Conservation (phyloP, 2,888 invertebrate genomes). For the Synergus laeviventris region DNA sequence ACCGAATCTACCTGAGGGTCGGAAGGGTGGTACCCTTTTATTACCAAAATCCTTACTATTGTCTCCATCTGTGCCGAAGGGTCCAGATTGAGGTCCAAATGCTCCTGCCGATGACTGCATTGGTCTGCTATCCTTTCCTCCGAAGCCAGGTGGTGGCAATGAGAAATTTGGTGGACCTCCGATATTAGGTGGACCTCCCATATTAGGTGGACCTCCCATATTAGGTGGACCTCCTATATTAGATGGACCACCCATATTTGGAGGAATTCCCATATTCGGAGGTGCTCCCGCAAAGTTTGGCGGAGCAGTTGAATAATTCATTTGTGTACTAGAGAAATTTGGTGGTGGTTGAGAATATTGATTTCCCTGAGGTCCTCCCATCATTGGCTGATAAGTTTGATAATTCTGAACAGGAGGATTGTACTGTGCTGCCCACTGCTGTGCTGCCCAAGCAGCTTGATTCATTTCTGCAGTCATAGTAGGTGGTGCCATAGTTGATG, state of each 20-base stretch:
- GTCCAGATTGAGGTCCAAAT: constrained; percentile 41
- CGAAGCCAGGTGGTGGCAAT: constrained; percentile 55
- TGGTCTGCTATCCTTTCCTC: constrained; percentile 44
- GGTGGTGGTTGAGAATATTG: constrained; percentile 47
- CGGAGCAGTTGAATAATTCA: constrained; percentile 43
- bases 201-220: background rate
- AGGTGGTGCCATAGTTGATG: constrained; percentile 53
- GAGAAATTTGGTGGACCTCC: constrained; percentile 50
- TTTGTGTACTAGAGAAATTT: constrained; percentile 45
- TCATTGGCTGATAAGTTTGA: constrained; percentile 50
- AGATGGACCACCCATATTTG: background rate
- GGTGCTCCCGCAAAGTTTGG: constrained; percentile 50
- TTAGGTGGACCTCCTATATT: background rate
- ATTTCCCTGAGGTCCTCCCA: constrained; percentile 48
- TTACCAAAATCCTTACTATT: constrained; percentile 30
- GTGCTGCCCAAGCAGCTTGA: constrained; percentile 67
- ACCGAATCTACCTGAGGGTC: constrained; percentile 51
- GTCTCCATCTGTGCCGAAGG: constrained; percentile 13
- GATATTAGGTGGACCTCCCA: background rate
- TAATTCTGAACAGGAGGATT: constrained; percentile 61
- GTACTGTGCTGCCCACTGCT: constrained; percentile 70
- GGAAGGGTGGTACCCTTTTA: constrained; percentile 55
- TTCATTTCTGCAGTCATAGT: constrained; percentile 62
- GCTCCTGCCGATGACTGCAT: background rate
- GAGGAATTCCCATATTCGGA: constrained; percentile 44